Evolutionary conservation across 1,140 invertebrate species (phyloP).

Genomic region (Druon quercuslanigerum): DNA sequence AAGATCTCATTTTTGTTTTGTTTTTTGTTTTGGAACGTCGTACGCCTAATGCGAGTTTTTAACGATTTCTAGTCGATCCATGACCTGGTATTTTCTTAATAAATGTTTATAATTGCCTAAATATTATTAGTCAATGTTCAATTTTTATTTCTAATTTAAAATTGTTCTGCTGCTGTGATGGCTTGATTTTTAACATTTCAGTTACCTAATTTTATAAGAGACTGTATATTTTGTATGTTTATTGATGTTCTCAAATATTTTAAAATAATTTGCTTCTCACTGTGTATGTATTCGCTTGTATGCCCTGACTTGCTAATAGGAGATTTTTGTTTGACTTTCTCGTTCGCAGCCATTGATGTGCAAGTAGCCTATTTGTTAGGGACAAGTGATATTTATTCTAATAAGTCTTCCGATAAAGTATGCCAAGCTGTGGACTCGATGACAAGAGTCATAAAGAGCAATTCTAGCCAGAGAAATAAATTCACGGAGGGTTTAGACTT

Average conservation of each 20-base stretch:
- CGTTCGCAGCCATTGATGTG: constrained; percentile 24
- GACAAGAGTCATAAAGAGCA: constrained; percentile 71
- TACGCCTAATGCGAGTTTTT: not conserved
- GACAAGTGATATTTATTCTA: constrained; percentile 59
- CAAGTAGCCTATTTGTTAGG: constrained; percentile 40
- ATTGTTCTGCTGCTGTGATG: no score
- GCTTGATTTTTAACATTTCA: no score
- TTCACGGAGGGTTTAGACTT: constrained; percentile 85
- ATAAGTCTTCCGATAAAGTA: constrained; percentile 63
- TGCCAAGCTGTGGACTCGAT: constrained; percentile 74
- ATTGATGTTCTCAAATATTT: no score
- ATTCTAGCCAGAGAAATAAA: constrained; percentile 79
- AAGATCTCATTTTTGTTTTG: not conserved
- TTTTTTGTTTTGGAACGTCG: not conserved
- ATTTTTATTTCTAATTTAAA: no score
- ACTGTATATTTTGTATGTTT: not conserved
- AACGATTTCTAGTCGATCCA: no score
- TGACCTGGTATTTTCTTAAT: no score
- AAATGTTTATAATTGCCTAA: not conserved
- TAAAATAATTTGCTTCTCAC: not conserved
- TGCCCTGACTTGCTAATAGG: not conserved
- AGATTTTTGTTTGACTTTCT: not conserved
- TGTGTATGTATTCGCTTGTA: not conserved
- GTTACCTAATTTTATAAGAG: no score
- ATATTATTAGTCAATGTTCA: not conserved